These are phyloP conservation scores for Drosophila sturtevanti DNA, from an alignment of 1,140 invertebrate genomes.

Conservation along the genomic window DNA sequence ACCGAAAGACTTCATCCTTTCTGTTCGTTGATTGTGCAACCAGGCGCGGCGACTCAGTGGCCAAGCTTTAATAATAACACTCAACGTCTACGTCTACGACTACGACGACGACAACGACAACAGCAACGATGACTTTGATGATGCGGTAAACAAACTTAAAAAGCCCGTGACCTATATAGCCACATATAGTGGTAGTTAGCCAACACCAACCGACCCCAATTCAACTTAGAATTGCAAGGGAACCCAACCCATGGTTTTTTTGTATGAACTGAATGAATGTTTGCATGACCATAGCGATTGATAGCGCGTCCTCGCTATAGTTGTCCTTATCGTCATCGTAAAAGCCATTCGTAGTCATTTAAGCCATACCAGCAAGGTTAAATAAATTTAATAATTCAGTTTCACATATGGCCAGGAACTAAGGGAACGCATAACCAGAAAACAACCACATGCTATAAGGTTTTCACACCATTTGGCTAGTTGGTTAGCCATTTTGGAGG, in stretches of 20 bases:
- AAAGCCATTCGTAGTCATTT: conserved; percentile 22
- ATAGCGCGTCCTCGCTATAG: conserved; percentile 29
- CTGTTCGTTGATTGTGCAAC: conserved; percentile 37
- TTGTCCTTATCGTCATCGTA: conserved; percentile 14
- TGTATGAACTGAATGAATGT: conserved; percentile 30
- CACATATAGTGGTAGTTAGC: neutral
- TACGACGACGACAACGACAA: conserved; percentile 2
- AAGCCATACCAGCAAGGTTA: conserved; percentile 45
- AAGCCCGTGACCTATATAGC: conserved; percentile 64
- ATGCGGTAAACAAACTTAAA: conserved; percentile 70
- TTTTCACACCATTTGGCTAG: conserved; percentile 35
- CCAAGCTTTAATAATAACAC: conserved; percentile 65
- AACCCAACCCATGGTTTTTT: conserved; percentile 21
- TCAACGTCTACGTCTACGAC: too few species aligned
- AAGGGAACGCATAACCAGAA: too few species aligned
- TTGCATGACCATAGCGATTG: conserved; percentile 65
- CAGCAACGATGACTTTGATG: conserved; percentile 17
- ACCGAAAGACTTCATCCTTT: conserved; percentile 6
- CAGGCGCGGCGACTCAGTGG: conserved; percentile 35
- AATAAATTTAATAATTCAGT: conserved; percentile 62
- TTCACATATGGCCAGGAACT: conserved; percentile 52
- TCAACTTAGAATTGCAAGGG: neutral
- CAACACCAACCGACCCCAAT: conserved; percentile 25
- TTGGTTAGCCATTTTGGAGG: conserved; percentile 23
- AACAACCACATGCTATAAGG: conserved; percentile 2